Base-by-base conservation (phyloP, 2,888 invertebrate genomes). In the Chalcis sispes region DNA sequence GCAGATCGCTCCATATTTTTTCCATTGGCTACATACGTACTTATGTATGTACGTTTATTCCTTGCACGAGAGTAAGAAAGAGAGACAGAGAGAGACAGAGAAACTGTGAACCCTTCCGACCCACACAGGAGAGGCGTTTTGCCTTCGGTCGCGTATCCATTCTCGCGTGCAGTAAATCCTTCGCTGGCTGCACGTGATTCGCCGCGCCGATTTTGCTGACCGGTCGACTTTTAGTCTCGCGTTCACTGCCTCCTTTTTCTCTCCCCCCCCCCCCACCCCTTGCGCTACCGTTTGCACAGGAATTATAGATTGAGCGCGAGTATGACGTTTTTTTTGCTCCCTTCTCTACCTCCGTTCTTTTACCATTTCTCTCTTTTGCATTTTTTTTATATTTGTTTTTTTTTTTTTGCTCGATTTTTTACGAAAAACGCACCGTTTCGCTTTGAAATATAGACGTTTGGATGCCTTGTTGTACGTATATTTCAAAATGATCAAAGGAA, bases 231-330 rank as follows among this genome's bases (percentile, higher is more conserved):
- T 58, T 52, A 67, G 50, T n/a, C 23, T n/a, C n/a, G n/a, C n/a
- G n/a, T n/a, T n/a, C n/a, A n/a, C n/a, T n/a, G n/a, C n/a, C n/a
- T n/a, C n/a, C n/a, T n/a, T n/a, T n/a, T n/a, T n/a, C n/a, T n/a
- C n/a, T n/a, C n/a, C n/a, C n/a, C n/a, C n/a, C n/a, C n/a, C n/a
- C n/a, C n/a, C n/a, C n/a, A n/a, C n/a, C n/a, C n/a, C n/a, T n/a
- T 56, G 48, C 62, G 69, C 79, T 72, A 59, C 66, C 29, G 64
- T 80, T 80, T 75, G 32, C 59, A 46, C 66, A 61, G 50, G 72
- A 75, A 74, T 78, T 75, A 75, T 78, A 72, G 72, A 77, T 75
- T 62, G 67, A 69, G 62, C 29, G 32, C 40, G 48, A 59, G 78
- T n/a, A n/a, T n/a, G n/a, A n/a, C 72, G 76, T 70, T 36, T 58